Conservation (phyloP, 2,888 invertebrate species). For the Heteromurus nitidus region DNA sequence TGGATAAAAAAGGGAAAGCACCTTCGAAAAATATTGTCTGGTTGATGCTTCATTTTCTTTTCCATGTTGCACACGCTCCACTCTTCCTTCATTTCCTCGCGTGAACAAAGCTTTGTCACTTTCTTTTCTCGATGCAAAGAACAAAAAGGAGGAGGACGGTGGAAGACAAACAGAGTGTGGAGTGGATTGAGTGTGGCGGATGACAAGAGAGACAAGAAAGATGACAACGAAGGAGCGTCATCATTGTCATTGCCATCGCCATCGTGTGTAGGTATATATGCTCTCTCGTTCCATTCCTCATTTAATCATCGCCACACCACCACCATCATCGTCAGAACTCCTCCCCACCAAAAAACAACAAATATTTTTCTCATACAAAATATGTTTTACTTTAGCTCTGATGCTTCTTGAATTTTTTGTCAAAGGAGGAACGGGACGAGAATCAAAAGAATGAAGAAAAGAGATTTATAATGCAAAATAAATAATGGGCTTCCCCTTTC, state of each 20-base stretch:
- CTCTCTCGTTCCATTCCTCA: slow-evolving; percentile 33
- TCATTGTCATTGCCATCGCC: background rate
- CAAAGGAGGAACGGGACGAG: slow-evolving; percentile 9
- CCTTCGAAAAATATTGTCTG: no score
- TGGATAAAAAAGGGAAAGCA: no score
- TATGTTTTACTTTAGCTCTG: no score
- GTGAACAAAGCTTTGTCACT: background rate
- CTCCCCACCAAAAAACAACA: background rate
- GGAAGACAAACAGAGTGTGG: background rate
- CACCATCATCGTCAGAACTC: no score
- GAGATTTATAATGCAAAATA: slow-evolving; percentile 32
- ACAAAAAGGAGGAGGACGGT: background rate
- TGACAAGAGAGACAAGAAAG: slow-evolving; percentile 13
- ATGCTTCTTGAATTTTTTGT: no score
- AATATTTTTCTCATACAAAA: background rate
- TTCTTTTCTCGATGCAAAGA: background rate
- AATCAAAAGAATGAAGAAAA: slow-evolving; percentile 22
- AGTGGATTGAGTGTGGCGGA: background rate
- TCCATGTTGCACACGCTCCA: no score
- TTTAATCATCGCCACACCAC: slow-evolving; percentile 23
- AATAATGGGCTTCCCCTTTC: slow-evolving; percentile 16
- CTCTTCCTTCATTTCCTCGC: background rate
- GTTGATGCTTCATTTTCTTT: no score
- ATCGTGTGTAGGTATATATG: no score
- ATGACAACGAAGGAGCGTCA: slow-evolving; percentile 3